A percentile compares a stretch with the other conserved stretches of the same genome.
These are phyloP conservation scores for Cynoglossus semilaevis DNA, from an alignment of 2,113 vertebrate species.

Conservation along the genomic window DNA sequence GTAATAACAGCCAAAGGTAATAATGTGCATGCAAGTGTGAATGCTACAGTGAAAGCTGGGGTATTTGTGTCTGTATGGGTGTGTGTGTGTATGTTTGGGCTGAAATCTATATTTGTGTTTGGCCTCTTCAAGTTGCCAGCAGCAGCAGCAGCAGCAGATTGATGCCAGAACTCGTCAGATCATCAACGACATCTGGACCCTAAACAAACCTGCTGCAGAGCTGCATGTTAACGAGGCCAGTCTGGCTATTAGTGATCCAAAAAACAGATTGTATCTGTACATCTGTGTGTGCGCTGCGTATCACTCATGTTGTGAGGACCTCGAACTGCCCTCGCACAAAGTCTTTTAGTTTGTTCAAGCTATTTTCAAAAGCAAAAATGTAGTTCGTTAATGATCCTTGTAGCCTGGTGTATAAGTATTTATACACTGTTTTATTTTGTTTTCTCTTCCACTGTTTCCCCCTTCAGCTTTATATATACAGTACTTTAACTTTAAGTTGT, in stretches of 20 bases:
- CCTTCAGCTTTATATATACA: too few species aligned
- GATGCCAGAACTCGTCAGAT: constrained; percentile 26
- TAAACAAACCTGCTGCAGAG: constrained; percentile 21
- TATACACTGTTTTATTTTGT: too few species aligned
- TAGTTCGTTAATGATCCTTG: too few species aligned
- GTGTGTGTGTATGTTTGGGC: constrained; percentile 15
- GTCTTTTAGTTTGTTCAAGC: too few species aligned
- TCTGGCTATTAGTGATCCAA: constrained; percentile 6
- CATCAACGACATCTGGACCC: constrained; percentile 11
- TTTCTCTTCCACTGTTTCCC: too few species aligned
- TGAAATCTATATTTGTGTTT: constrained; percentile 52
- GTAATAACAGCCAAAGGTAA: constrained; percentile 60
- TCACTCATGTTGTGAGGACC: background rate
- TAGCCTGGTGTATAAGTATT: too few species aligned
- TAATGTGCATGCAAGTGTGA: constrained; percentile 39
- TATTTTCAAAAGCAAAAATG: too few species aligned
- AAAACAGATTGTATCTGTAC: background rate
- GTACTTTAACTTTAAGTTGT: too few species aligned
- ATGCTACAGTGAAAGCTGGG: constrained; percentile 5
- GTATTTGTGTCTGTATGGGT: constrained; percentile 14
- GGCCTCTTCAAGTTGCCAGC: constrained; percentile 23
- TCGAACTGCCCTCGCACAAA: background rate
- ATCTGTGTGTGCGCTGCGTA: background rate
- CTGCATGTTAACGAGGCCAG: constrained; percentile 22
- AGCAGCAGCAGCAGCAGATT: constrained; percentile 32